Conservation (phyloP, 2,113 vertebrate genomes). For the Chionodraco myersi region DNA sequence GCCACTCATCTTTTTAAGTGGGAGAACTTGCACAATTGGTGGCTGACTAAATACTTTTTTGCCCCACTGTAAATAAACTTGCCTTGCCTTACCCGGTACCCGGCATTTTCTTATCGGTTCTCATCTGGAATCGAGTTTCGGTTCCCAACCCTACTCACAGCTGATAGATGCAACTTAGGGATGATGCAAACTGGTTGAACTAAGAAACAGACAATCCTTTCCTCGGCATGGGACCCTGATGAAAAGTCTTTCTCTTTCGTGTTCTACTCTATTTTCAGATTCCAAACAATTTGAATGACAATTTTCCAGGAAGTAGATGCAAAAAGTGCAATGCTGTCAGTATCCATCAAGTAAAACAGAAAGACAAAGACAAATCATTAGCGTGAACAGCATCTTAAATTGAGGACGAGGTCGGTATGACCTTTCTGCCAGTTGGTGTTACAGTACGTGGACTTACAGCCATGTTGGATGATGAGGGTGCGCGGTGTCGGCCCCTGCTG, state of each 20-base stretch:
- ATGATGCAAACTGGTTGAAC: slow-evolving; percentile 65
- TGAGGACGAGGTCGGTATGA: slow-evolving; percentile 58
- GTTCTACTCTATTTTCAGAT: neutral
- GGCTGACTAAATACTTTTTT: too few species aligned
- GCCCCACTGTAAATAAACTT: too few species aligned
- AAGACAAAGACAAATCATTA: slow-evolving; percentile 9
- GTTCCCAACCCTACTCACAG: slow-evolving; percentile 17
- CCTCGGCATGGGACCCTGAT: neutral
- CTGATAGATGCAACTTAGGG: slow-evolving; percentile 29
- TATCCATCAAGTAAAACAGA: slow-evolving; percentile 20
- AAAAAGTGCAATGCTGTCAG: slow-evolving; percentile 26
- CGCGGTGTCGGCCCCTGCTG: slow-evolving; percentile 30
- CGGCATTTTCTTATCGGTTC: too few species aligned
- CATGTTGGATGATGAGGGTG: slow-evolving; percentile 41
- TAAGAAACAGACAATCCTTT: slow-evolving; percentile 38
- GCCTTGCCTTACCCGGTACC: too few species aligned
- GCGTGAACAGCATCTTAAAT: slow-evolving; percentile 41
- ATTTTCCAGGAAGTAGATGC: slow-evolving; percentile 21
- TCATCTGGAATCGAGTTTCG: too few species aligned
- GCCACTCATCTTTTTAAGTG: too few species aligned
- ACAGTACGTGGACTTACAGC: slow-evolving; percentile 43
- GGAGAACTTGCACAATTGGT: too few species aligned
- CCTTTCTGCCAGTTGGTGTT: slow-evolving; percentile 74
- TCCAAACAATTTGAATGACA: slow-evolving; percentile 22
- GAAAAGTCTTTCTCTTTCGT: neutral